Evolutionary conservation across 2,888 invertebrate genomes (phyloP).

Genomic region (Ochlodes sylvanus): DNA sequence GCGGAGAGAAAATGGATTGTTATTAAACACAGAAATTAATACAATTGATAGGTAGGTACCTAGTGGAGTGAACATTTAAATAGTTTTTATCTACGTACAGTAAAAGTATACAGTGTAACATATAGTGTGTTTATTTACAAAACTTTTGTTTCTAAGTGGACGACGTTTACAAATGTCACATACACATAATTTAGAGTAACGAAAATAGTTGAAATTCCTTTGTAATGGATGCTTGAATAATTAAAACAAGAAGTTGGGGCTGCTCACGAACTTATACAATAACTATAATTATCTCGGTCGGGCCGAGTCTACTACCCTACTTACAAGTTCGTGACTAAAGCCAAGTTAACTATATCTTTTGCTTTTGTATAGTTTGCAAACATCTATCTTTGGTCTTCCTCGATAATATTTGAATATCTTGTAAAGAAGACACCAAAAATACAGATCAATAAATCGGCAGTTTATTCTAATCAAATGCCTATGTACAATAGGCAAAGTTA

Average conservation of each 20-base stretch:
- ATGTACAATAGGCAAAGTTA: not conserved
- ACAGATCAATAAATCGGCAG: too few relatives aligned
- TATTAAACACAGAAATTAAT: too few relatives aligned
- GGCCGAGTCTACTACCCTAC: not conserved
- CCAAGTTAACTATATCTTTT: not conserved
- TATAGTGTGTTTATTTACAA: not conserved
- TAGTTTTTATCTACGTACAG: too few relatives aligned
- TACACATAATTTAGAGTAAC: conserved; percentile 3
- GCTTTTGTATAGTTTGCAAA: too few relatives aligned
- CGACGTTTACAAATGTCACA: not conserved
- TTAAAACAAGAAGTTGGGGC: conserved; percentile 18
- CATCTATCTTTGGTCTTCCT: not conserved
- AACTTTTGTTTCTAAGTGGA: not conserved
- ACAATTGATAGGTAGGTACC: too few relatives aligned
- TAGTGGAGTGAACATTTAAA: too few relatives aligned
- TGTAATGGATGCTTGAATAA: conserved; percentile 21
- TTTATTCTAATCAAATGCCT: too few relatives aligned
- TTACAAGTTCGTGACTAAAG: not conserved
- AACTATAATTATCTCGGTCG: conserved; percentile 5
- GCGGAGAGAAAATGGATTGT: too few relatives aligned
- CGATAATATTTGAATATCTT: too few relatives aligned
- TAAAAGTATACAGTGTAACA: too few relatives aligned
- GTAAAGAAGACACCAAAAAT: too few relatives aligned
- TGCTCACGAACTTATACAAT: conserved; percentile 4
- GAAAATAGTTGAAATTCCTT: conserved; percentile 15